These are phyloP conservation scores for Euphydryas editha DNA, from an alignment of 2,888 invertebrate species.

Conservation along the genomic window DNA sequence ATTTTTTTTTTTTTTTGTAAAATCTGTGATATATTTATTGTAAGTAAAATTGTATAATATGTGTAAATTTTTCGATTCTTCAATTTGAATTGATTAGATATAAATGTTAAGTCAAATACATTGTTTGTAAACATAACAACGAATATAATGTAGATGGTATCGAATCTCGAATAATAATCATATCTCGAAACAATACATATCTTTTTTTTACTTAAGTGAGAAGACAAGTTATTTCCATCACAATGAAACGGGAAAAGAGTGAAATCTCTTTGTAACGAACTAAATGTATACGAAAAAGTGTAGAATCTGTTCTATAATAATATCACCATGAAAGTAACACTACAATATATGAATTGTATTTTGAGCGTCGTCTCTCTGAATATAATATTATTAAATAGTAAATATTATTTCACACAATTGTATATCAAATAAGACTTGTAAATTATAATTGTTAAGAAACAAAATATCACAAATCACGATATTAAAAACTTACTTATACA, in stretches of 20 bases:
- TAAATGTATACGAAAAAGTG: constrained; percentile 74
- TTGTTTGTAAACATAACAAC: constrained; percentile 45
- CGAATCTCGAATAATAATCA: constrained; percentile 62
- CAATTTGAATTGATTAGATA: constrained; percentile 46
- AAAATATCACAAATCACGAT: constrained; percentile 72
- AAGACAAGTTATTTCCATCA: constrained; percentile 55
- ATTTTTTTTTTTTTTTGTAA: constrained; percentile 71
- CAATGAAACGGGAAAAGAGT: constrained; percentile 63
- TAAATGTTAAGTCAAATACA: constrained; percentile 26
- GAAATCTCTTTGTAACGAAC: constrained; percentile 55
- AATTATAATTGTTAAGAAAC: constrained; percentile 76
- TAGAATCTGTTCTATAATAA: constrained; percentile 48
- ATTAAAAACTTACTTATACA: constrained; percentile 65
- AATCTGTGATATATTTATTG: constrained; percentile 84
- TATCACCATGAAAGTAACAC: constrained; percentile 59
- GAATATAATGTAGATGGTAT: constrained; percentile 48
- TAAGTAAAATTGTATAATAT: constrained; percentile 75
- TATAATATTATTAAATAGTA: constrained; percentile 61
- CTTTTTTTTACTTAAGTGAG: constrained; percentile 58
- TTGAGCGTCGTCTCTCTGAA: constrained; percentile 64
- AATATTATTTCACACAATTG: constrained; percentile 68
- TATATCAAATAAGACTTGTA: constrained; percentile 75
- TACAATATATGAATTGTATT: constrained; percentile 57
- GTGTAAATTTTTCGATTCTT: constrained; percentile 58
- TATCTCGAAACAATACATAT: constrained; percentile 80